Evolutionary conservation across 2,797 vertebrate genomes (phyloP), one percentile per base, ranked within the genome.

Genomic region (Enteromius argenteus): DNA sequence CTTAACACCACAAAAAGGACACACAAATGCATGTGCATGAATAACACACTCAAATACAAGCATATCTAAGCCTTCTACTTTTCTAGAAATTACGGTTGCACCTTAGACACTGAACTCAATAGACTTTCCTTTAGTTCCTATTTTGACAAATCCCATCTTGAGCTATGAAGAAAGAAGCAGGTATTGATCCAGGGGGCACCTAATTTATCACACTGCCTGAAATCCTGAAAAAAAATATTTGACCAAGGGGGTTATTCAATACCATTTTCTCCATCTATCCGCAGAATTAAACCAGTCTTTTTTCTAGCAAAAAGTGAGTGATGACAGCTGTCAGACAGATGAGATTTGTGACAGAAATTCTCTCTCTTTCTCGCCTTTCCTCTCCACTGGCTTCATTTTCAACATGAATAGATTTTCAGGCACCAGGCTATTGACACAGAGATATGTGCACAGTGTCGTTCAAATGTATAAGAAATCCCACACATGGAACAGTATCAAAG

Each of bases 101-200:
- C 94, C 91, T 93, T 95, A 95, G 95, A 94, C 95, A 93, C 96
- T 96, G 95, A 95, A 96, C 96, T 96, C 95, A 95, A 96, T 96
- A 96, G 96, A 96, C 96, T 94, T 88, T 93, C 83, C 87, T 90
- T 91, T 92, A 91, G 95, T 94, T 95, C 90, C 60, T 94, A 96
- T 97, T 97, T 97, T 97, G 96, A 98, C 96, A 98, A 97, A 98
- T 98, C 96, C 95, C 94, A 96, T 97, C 94, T 96, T 95, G 95
- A 96, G 95, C 96, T 90, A 89, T 95, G 95, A 96, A 96, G 95
- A 97, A 96, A 96, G 95, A 95, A 97, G 95, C 95, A 94, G 92
- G 95, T 97, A 98, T 99, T 93, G 97, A 99, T 99, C 95, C 94
- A 95, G 93, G 95, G 94, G 94, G 95, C 95, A 97, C 95, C 96